Percentiles rank a stretch among this genome's conserved stretches.
phyloP scores from a whole-genome alignment of 2,797 vertebrate species.

The Pseudochirops corinnae region DNA sequence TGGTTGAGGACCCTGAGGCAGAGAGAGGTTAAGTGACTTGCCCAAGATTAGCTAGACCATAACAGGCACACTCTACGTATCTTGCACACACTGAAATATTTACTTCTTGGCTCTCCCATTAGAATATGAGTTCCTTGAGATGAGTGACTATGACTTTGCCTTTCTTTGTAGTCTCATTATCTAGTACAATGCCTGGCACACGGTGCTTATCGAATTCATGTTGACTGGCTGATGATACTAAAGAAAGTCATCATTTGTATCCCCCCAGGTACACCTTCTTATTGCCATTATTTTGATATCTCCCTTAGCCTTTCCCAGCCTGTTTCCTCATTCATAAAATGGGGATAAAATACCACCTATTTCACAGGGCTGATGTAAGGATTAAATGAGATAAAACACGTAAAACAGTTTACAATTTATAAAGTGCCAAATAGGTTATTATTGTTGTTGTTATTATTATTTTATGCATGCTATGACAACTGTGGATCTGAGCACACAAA shows the following conservation, averaged over 20 bases:
- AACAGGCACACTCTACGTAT: background rate
- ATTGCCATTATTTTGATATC: background rate
- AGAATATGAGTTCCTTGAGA: background rate
- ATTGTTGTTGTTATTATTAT: background rate
- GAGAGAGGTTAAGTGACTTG: background rate
- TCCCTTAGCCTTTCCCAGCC: background rate
- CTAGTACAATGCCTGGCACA: background rate
- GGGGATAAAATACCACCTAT: background rate
- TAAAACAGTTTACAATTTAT: background rate
- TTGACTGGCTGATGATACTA: background rate
- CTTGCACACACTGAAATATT: background rate
- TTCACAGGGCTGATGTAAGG: background rate
- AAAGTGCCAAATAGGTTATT: background rate
- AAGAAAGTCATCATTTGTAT: background rate
- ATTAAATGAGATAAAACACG: background rate
- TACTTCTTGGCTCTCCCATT: background rate
- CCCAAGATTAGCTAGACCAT: background rate
- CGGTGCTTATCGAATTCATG: background rate
- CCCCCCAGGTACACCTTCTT: background rate
- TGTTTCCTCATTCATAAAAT: background rate
- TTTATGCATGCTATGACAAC: background rate
- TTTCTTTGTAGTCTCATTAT: background rate
- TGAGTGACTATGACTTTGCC: background rate
- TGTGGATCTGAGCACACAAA: background rate
- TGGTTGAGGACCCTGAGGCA: background rate